A percentile compares a stretch with the other conserved stretches of the same genome.
Conservation (phyloP, 2,888 invertebrate genomes). For the Margaritifera margaritifera region DNA sequence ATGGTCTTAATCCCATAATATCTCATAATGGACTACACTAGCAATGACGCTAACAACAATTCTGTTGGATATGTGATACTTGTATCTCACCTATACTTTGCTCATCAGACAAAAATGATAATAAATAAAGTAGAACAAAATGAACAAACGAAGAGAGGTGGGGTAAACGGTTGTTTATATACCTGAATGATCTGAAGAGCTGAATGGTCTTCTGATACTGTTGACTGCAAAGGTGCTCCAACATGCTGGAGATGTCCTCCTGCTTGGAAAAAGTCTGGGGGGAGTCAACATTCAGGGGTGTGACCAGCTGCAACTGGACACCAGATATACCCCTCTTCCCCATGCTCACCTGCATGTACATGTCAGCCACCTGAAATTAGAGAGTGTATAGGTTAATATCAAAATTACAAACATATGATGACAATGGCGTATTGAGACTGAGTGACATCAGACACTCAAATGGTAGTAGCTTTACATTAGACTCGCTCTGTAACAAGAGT, state of each 20-base stretch:
- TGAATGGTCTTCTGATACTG: slow-evolving; percentile 83
- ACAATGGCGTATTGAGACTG: background rate
- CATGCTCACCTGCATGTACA: slow-evolving; percentile 68
- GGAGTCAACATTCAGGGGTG: slow-evolving; percentile 65
- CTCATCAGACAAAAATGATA: no score
- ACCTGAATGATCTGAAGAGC: slow-evolving; percentile 74
- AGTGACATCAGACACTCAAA: no score
- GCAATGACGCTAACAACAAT: no score
- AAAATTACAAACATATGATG: background rate
- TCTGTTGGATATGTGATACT: no score
- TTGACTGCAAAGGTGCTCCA: slow-evolving; percentile 77
- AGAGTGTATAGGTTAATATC: background rate
- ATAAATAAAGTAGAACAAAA: no score
- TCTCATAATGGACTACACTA: no score
- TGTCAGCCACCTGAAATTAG: slow-evolving; percentile 64
- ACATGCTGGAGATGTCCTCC: slow-evolving; percentile 71
- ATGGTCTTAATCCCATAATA: no score
- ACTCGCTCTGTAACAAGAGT: no score
- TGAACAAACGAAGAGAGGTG: background rate
- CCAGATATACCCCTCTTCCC: slow-evolving; percentile 66
- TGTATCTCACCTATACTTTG: no score
- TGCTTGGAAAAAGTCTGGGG: slow-evolving; percentile 59
- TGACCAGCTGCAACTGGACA: slow-evolving; percentile 65
- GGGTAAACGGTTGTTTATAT: background rate
- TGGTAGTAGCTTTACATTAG: no score